Conservation (phyloP, 64 coral and sea anemone genomes). For the Montipora efflorescens region DNA sequence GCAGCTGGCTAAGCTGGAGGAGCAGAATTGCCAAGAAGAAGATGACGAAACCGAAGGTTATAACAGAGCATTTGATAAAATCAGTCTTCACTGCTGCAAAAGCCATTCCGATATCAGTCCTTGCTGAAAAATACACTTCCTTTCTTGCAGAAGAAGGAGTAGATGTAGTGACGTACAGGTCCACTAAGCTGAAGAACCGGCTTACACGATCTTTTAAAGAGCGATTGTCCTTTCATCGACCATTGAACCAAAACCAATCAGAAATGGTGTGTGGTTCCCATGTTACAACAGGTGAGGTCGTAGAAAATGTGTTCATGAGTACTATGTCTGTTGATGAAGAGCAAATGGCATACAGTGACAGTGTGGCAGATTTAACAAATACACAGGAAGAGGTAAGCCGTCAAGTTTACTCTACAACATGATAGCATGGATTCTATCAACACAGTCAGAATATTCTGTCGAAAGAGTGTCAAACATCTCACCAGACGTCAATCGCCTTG, state of each 20-base stretch:
- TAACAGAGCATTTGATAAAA: slow-evolving; percentile 60
- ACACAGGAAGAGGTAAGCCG: slow-evolving; percentile 38
- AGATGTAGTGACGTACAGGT: slow-evolving; percentile 54
- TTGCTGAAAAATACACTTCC: slow-evolving; percentile 20
- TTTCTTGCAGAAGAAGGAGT: slow-evolving; percentile 32
- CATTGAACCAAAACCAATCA: slow-evolving; percentile 44
- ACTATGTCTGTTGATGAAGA: slow-evolving; percentile 5
- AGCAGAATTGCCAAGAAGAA: slow-evolving; percentile 2
- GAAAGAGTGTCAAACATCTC: slow-evolving; percentile 22
- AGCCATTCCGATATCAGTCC: slow-evolving; percentile 49
- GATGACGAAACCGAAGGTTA: slow-evolving; percentile 32
- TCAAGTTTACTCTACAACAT: slow-evolving; percentile 65
- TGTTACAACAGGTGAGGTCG: slow-evolving; percentile 58
- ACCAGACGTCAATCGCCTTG: neutral
- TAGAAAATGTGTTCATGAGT: slow-evolving; percentile 18
- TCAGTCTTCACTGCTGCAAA: slow-evolving; percentile 25
- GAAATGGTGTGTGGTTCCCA: slow-evolving; percentile 58
- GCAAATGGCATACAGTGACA: slow-evolving; percentile 27
- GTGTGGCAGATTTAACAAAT: slow-evolving; percentile 18
- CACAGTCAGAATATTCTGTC: neutral
- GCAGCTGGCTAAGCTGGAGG: slow-evolving; percentile 35
- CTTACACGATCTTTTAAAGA: slow-evolving; percentile 53
- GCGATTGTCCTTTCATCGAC: slow-evolving; percentile 51
- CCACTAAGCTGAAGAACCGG: slow-evolving; percentile 56
- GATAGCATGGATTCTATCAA: slow-evolving; percentile 52